Conservation (phyloP, 2,797 vertebrate genomes). For the Poliocrania exsul region DNA sequence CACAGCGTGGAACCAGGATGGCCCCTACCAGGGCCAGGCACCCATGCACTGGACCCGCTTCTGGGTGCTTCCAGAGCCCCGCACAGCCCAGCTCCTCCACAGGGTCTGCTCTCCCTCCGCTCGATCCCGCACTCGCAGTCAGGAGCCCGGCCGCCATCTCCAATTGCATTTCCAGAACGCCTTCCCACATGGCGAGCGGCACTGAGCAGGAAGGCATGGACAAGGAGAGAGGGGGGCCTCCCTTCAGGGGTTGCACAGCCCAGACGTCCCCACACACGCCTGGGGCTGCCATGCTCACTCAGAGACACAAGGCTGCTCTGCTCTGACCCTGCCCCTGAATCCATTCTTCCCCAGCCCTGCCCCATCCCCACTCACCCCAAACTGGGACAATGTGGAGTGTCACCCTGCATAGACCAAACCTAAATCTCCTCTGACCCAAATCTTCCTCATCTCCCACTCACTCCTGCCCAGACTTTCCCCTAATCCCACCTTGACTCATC, state of each 20-base stretch:
- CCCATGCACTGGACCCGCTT: fast-evolving
- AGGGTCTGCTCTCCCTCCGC: background rate
- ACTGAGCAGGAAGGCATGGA: background rate
- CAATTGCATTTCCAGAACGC: constrained; percentile 49
- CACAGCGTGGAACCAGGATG: fast-evolving
- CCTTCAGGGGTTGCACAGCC: background rate
- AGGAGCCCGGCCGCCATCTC: background rate
- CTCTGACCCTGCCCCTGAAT: background rate
- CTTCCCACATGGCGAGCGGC: constrained; percentile 16
- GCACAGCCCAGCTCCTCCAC: fast-evolving
- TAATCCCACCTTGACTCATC: no score
- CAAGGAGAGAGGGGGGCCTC: background rate
- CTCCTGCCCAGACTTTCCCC: background rate
- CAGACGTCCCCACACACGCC: background rate
- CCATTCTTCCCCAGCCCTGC: background rate
- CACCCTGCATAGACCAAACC: background rate
- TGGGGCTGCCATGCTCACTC: background rate
- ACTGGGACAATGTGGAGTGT: background rate
- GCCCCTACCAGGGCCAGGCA: background rate
- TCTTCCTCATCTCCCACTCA: background rate
- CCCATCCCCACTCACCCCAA: background rate
- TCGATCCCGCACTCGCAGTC: background rate
- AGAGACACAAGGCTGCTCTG: background rate
- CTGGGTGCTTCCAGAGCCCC: background rate
- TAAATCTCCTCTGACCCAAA: background rate